A percentile compares a stretch with the other conserved stretches of the same genome.
These are phyloP conservation scores for Sesamia inferens DNA, from an alignment of 2,888 invertebrate genomes.

Conservation along the genomic window DNA sequence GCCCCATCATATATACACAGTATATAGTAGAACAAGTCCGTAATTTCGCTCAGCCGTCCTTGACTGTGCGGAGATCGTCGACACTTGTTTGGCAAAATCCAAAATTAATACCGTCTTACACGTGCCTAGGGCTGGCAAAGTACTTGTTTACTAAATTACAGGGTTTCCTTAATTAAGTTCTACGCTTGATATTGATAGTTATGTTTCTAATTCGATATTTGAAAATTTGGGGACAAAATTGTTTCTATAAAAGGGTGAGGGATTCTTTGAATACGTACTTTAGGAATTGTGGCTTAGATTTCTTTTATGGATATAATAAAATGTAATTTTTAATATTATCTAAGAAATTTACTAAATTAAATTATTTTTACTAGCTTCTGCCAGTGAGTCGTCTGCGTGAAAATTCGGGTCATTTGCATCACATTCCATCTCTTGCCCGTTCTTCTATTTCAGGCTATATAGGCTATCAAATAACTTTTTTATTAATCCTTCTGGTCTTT, in stretches of 20 bases:
- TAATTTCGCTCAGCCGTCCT: conserved; percentile 64
- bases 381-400: too few relatives aligned
- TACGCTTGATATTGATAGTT: conserved; percentile 14
- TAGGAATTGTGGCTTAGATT: background rate
- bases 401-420: too few relatives aligned
- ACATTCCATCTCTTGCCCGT: too few relatives aligned
- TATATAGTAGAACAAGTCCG: conserved; percentile 13
- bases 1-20: background rate
- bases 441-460: too few relatives aligned
- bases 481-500: too few relatives aligned
- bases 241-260: background rate
- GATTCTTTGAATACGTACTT: background rate
- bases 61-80: conserved; percentile 68
- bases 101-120: conserved; percentile 67
- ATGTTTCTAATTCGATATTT: conserved; percentile 22
- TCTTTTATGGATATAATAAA: background rate
- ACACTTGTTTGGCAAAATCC: conserved; percentile 66
- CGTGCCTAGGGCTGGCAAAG: conserved; percentile 47
- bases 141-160: conserved; percentile 46
- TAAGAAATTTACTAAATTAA: background rate
- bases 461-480: too few relatives aligned
- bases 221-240: background rate
- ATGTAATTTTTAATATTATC: background rate
- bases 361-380: too few relatives aligned
- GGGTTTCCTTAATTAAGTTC: conserved; percentile 34